Evolutionary conservation across 2,888 invertebrate genomes (phyloP).

Genomic region (Synergus laeviventris): DNA sequence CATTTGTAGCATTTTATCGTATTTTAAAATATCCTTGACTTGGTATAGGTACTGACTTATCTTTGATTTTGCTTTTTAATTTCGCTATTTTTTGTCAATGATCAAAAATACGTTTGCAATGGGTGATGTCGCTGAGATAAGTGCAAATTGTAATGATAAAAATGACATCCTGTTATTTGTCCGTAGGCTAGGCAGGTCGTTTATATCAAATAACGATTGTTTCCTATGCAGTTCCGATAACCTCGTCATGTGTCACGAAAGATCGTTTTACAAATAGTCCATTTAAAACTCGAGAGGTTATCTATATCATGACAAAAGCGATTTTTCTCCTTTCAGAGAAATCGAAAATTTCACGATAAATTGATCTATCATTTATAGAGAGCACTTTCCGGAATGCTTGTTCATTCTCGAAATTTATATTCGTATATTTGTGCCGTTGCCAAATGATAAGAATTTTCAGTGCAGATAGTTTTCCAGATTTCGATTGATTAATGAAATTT

Average conservation of each 20-base stretch:
- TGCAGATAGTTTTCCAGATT: not conserved
- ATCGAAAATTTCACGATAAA: slow-evolving; percentile 4
- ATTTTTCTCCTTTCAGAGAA: not conserved
- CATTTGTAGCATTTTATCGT: not conserved
- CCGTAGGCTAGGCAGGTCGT: not conserved
- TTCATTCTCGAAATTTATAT: not conserved
- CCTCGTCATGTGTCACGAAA: not conserved
- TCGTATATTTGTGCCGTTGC: not conserved
- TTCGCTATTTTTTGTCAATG: not conserved
- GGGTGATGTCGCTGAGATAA: not conserved
- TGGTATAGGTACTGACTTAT: not conserved
- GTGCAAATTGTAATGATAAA: not conserved
- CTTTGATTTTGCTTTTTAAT: not conserved
- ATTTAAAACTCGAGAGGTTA: not conserved
- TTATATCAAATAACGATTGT: slow-evolving; percentile 2
- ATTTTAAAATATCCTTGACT: no score
- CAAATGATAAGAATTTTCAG: not conserved
- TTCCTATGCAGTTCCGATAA: not conserved
- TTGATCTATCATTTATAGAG: not conserved
- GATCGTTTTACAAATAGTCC: not conserved
- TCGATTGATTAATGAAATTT: not conserved
- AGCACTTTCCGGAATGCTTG: slow-evolving; percentile 3
- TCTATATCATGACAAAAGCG: not conserved
- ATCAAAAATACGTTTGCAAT: not conserved
- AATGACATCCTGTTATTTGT: not conserved